Conservation (phyloP, 2,797 vertebrate genomes). For the Melanogrammus aeglefinus region DNA sequence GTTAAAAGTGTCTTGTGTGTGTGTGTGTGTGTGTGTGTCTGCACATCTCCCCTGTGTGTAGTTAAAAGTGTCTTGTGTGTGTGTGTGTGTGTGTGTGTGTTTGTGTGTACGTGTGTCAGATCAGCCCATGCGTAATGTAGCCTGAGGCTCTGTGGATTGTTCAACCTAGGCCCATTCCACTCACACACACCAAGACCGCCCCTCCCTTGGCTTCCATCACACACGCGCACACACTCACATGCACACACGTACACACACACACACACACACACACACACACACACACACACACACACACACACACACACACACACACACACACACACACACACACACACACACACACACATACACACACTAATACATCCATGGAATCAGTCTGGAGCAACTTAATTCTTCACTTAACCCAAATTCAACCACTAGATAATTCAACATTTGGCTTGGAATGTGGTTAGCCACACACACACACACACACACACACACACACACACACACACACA, state of each 20-base stretch:
- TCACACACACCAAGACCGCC: neutral
- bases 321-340: conserved; percentile 15
- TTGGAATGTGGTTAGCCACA: conserved; percentile 20
- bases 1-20: neutral
- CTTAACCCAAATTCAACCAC: conserved; percentile 57
- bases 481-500: conserved; percentile 15
- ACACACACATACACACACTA: conserved; percentile 29
- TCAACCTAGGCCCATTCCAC: conserved; percentile 39
- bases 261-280: conserved; percentile 26
- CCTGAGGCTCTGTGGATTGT: conserved; percentile 47
- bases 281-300: conserved; percentile 18
- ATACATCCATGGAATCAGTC: conserved; percentile 21
- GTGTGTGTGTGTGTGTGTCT: neutral
- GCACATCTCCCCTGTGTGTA: neutral
- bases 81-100: conserved; percentile 24
- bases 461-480: neutral
- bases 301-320: conserved; percentile 12
- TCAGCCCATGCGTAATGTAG: conserved; percentile 51
- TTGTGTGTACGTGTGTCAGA: conserved; percentile 36
- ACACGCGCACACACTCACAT: no score
- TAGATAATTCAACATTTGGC: conserved; percentile 36
- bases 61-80: neutral
- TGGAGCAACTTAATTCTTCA: conserved; percentile 45
- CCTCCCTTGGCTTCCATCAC: neutral
- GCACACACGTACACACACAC: conserved; percentile 2